phyloP scores from a whole-genome alignment of 2,888 invertebrate genomes.

The Pollenia angustigena region DNA sequence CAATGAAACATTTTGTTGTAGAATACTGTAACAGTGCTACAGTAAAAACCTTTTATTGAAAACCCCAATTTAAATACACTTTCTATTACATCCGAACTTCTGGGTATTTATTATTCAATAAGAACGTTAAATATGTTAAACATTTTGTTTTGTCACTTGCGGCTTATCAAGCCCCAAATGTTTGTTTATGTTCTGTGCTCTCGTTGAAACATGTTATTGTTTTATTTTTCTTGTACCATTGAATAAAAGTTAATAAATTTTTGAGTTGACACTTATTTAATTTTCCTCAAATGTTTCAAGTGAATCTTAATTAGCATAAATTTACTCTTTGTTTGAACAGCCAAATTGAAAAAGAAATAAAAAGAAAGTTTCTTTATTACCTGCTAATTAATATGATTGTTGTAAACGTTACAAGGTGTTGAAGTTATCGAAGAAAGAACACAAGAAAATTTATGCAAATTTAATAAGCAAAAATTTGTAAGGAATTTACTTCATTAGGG shows the following conservation, averaged over 20 bases:
- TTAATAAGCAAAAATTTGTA: constrained; percentile 3
- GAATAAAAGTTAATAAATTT: constrained; percentile 19
- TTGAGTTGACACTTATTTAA: neutral
- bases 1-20: too few species aligned
- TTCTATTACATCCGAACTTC: too few species aligned
- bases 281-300: neutral
- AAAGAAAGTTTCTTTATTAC: constrained; percentile 1
- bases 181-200: neutral
- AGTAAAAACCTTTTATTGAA: too few species aligned
- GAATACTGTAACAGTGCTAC: too few species aligned
- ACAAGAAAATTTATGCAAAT: neutral
- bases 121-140: too few species aligned
- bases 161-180: neutral
- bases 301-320: constrained; percentile 47
- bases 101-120: too few species aligned
- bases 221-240: neutral
- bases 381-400: constrained; percentile 11
- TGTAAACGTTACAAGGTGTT: constrained; percentile 11
- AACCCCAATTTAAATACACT: too few species aligned
- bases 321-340: constrained; percentile 13
- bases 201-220: neutral
- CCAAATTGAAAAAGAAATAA: neutral
- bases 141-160: too few species aligned
- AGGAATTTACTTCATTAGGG: neutral
- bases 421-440: neutral